Evolutionary conservation across 2,888 invertebrate genomes (phyloP).

Genomic region (Amphipoea oculea): DNA sequence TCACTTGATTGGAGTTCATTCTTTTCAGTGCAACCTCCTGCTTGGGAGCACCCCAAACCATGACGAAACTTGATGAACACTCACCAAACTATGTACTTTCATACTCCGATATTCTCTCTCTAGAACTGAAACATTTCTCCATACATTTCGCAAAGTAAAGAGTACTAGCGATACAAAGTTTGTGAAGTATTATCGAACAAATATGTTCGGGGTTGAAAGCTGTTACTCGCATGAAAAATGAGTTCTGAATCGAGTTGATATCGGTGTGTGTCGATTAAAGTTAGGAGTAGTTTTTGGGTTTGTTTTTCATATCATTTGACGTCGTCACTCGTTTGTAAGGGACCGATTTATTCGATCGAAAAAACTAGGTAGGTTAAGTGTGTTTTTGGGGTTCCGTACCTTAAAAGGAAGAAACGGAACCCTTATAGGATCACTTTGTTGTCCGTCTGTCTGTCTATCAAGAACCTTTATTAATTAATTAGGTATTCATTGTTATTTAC

Average conservation of each 20-base stretch:
- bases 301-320: conserved; percentile 4
- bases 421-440: too few relatives aligned
- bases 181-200: conserved; percentile 54
- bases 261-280: conserved; percentile 15
- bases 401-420: too few relatives aligned
- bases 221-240: conserved; percentile 54
- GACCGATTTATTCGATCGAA: not conserved
- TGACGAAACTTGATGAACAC: not conserved
- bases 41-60: not conserved
- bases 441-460: too few relatives aligned
- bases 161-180: conserved; percentile 46
- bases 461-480: too few relatives aligned
- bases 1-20: too few relatives aligned
- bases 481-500: too few relatives aligned
- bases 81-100: not conserved
- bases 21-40: not conserved
- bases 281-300: conserved; percentile 8
- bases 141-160: conserved; percentile 45
- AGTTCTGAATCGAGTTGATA: conserved; percentile 32
- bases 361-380: not conserved
- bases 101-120: not conserved
- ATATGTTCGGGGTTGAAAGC: conserved; percentile 57
- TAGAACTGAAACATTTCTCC: conserved; percentile 30
- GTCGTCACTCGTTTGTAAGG: not conserved
- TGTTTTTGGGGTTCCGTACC: too few relatives aligned